Conservation (phyloP, 2,888 invertebrate species). For the Phymatocera aterrima region DNA sequence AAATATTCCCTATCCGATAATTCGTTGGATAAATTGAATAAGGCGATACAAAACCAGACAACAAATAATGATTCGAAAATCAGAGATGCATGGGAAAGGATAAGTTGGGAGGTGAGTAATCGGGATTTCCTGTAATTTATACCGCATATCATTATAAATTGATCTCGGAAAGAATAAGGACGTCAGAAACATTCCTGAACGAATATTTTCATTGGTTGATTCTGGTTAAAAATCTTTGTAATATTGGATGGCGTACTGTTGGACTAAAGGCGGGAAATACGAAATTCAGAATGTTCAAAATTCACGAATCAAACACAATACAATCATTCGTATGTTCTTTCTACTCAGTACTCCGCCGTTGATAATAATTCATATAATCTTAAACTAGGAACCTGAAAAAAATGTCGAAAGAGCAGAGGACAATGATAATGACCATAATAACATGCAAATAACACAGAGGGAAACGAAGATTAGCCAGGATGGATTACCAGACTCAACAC, state of each 20-base stretch:
- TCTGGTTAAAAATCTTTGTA: too few species aligned
- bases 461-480: neutral
- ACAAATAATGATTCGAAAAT: slow-evolving; percentile 42
- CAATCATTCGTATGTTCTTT: neutral
- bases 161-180: neutral
- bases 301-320: neutral
- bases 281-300: neutral
- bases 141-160: slow-evolving; percentile 11
- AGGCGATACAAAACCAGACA: slow-evolving; percentile 50
- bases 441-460: neutral
- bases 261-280: neutral
- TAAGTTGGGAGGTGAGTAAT: slow-evolving; percentile 43
- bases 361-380: neutral
- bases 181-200: neutral
- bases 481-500: neutral
- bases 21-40: slow-evolving; percentile 53
- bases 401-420: neutral
- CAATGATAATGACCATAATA: neutral
- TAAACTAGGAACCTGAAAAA: slow-evolving; percentile 32
- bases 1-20: slow-evolving; percentile 55
- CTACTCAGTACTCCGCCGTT: neutral
- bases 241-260: neutral
- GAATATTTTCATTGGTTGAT: neutral
- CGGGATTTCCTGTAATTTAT: slow-evolving; percentile 14
- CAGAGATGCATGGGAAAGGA: slow-evolving; percentile 20